Evolutionary conservation across 2,113 vertebrate species (phyloP).

Genomic region (Psettodes erumei): DNA sequence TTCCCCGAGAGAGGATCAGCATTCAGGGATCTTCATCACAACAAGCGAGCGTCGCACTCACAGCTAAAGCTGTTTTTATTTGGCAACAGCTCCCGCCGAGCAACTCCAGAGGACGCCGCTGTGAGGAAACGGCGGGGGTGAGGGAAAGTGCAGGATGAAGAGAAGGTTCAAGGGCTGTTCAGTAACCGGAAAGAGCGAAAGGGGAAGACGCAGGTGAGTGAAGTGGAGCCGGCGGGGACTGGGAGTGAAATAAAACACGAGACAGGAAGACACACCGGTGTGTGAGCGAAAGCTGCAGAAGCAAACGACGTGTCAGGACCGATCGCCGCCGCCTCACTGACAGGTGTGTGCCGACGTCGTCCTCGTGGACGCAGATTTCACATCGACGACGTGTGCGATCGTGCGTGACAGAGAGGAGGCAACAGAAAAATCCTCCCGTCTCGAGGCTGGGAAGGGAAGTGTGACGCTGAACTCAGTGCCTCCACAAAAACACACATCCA

Average conservation of each 20-base stretch:
- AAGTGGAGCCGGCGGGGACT: conserved; percentile 18
- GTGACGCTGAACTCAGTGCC: conserved; percentile 32
- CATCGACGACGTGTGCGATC: conserved; percentile 9
- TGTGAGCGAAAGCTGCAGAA: conserved; percentile 6
- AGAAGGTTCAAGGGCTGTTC: conserved; percentile 5
- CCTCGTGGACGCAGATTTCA: conserved; percentile 7
- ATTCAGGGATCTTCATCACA: background rate
- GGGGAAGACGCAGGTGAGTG: conserved; percentile 21
- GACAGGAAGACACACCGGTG: background rate
- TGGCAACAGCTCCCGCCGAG: conserved; percentile 2
- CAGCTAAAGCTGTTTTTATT: conserved; percentile 16
- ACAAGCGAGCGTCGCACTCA: background rate
- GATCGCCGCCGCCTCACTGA: too few relatives aligned
- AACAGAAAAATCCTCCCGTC: conserved; percentile 30
- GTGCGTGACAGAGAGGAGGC: conserved; percentile 21
- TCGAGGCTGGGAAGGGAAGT: conserved; percentile 20
- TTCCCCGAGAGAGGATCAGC: background rate
- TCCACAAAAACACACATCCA: conserved; percentile 9
- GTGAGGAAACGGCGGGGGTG: conserved; percentile 1
- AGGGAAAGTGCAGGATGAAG: conserved; percentile 10
- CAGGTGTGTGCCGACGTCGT: conserved; percentile 16
- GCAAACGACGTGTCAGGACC: conserved; percentile 26
- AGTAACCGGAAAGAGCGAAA: conserved; percentile 42
- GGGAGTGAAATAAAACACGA: conserved; percentile 12
- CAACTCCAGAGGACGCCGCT: conserved; percentile 15